These are phyloP conservation scores for Leiothrix lutea DNA, from an alignment of 2,113 vertebrate genomes.

Conservation along the genomic window DNA sequence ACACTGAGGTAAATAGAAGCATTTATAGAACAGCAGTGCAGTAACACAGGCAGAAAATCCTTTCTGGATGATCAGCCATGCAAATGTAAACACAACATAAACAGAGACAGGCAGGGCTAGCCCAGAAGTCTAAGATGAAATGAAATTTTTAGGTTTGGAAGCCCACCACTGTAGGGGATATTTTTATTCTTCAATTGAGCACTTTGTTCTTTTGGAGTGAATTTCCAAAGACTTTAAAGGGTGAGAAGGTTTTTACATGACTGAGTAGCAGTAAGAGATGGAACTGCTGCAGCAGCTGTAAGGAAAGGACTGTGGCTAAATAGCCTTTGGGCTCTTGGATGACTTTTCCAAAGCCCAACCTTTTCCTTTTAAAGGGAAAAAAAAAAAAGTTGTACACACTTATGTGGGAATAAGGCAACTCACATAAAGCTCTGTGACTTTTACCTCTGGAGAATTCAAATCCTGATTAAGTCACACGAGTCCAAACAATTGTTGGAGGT, in stretches of 20 bases:
- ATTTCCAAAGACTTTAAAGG: conserved; percentile 23
- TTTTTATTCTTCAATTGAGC: conserved; percentile 5
- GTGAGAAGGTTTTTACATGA: not conserved
- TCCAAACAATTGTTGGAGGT: not conserved
- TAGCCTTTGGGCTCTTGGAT: not conserved
- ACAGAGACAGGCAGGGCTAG: not conserved
- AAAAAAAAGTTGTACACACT: not conserved
- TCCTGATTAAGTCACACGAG: not conserved
- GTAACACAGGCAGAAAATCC: not conserved
- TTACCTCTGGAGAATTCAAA: not conserved
- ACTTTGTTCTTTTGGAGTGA: not conserved
- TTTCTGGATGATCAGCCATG: not conserved
- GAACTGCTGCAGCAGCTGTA: not conserved
- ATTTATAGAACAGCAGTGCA: not conserved
- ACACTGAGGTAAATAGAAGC: not conserved
- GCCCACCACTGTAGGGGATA: not conserved
- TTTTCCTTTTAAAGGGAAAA: not conserved
- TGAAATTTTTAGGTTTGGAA: not conserved
- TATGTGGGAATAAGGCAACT: not conserved
- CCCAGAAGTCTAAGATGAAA: not conserved
- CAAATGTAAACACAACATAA: conserved; percentile 14
- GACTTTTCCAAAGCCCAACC: not conserved
- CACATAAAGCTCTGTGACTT: not conserved
- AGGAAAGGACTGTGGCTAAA: conserved; percentile 3
- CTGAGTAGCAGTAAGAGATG: not conserved